phyloP scores from a whole-genome alignment of 2,113 vertebrate species.

The Zosterops hypoxanthus region DNA sequence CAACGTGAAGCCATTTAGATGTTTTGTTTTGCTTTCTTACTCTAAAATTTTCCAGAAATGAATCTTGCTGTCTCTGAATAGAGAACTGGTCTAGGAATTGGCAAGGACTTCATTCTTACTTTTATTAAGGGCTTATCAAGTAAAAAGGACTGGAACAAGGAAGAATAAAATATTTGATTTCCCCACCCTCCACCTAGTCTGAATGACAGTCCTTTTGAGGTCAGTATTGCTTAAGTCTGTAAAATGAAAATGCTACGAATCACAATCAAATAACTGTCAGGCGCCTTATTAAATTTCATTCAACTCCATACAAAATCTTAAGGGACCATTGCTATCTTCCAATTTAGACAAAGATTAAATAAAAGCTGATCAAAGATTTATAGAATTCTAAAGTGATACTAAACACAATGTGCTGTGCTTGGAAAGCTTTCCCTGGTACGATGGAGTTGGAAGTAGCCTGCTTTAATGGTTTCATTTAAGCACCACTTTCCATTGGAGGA shows the following conservation, averaged over 20 bases:
- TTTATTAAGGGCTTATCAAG: slow-evolving; percentile 58
- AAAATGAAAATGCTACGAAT: slow-evolving; percentile 73
- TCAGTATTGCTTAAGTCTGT: slow-evolving; percentile 71
- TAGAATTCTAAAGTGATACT: slow-evolving; percentile 74
- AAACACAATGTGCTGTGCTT: slow-evolving; percentile 61
- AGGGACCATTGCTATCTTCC: slow-evolving; percentile 68
- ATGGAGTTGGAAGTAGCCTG: neutral
- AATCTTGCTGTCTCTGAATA: slow-evolving; percentile 30
- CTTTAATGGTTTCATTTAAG: slow-evolving; percentile 17
- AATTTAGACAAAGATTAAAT: slow-evolving; percentile 78
- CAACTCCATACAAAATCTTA: slow-evolving; percentile 69
- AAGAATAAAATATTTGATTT: slow-evolving; percentile 52
- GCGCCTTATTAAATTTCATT: slow-evolving; percentile 76
- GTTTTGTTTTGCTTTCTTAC: slow-evolving; percentile 51
- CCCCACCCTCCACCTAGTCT: slow-evolving; percentile 10
- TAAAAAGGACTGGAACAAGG: slow-evolving; percentile 50
- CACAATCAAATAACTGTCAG: slow-evolving; percentile 75
- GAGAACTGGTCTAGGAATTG: slow-evolving; percentile 17
- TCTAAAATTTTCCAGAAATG: slow-evolving; percentile 36
- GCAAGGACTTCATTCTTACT: slow-evolving; percentile 45
- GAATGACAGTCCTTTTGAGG: slow-evolving; percentile 65
- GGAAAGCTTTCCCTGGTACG: slow-evolving; percentile 29
- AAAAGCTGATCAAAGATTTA: slow-evolving; percentile 80
- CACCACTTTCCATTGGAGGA: neutral
- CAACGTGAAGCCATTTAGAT: slow-evolving; percentile 34